These are phyloP conservation scores for Platyscapa corneri DNA, from an alignment of 1,140 invertebrate genomes.

Conservation along the genomic window DNA sequence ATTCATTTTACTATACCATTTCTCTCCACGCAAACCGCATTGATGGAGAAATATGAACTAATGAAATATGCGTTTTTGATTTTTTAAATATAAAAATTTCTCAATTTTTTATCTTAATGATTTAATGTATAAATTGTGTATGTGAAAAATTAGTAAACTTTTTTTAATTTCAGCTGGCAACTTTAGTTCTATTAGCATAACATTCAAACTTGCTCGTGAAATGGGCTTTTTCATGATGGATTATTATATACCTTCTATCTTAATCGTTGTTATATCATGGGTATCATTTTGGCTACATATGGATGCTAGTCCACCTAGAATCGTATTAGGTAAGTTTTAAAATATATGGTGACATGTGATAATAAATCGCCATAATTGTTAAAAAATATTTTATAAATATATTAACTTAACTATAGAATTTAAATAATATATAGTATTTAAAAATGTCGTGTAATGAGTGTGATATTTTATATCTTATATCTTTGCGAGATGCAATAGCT, in stretches of 20 bases:
- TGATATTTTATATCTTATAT: too few relatives aligned
- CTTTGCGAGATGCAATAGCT: background rate
- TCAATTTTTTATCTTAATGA: too few relatives aligned
- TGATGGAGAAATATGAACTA: too few relatives aligned
- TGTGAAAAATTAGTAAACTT: background rate
- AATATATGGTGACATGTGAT: background rate
- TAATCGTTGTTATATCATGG: constrained; percentile 92
- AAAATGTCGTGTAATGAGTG: too few relatives aligned
- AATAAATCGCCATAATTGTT: background rate
- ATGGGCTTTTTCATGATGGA: constrained; percentile 93
- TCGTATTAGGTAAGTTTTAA: constrained; percentile 80
- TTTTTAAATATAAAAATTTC: too few relatives aligned
- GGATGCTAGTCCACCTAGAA: constrained; percentile 87
- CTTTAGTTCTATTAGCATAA: constrained; percentile 86
- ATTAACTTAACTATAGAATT: too few relatives aligned
- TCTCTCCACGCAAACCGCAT: too few relatives aligned
- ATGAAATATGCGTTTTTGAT: too few relatives aligned
- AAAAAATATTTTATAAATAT: background rate
- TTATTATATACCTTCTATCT: constrained; percentile 91
- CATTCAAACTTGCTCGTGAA: constrained; percentile 85
- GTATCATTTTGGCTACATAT: constrained; percentile 93
- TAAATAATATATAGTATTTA: background rate
- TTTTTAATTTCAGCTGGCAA: constrained; percentile 81
- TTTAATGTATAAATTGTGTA: too few relatives aligned
- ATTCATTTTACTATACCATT: too few relatives aligned